These are phyloP conservation scores for Miltochrista miniata DNA, from an alignment of 2,888 invertebrate species.

Conservation along the genomic window DNA sequence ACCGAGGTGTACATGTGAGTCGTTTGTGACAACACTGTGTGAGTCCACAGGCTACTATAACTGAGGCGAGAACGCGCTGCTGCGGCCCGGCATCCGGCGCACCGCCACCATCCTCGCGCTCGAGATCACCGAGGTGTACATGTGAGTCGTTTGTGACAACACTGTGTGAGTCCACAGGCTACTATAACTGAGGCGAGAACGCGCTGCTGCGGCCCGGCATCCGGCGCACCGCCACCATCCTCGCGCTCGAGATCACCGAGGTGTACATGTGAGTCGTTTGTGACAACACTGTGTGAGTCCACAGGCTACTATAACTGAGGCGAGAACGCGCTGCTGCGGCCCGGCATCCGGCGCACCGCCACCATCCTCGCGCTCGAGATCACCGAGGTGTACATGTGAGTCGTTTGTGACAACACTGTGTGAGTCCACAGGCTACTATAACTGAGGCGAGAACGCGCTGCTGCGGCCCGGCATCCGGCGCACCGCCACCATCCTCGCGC, in stretches of 20 bases:
- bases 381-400: no score
- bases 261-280: no score
- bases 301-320: no score
- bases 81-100: constrained; percentile 67
- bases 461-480: constrained; percentile 73
- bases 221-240: constrained; percentile 74
- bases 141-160: constrained; percentile 48
- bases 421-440: no score
- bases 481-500: constrained; percentile 80
- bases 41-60: no score
- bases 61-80: not conserved
- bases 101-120: constrained; percentile 75
- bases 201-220: constrained; percentile 57
- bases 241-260: constrained; percentile 67
- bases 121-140: no score
- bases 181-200: no score
- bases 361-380: constrained; percentile 65
- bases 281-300: not conserved
- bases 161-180: no score
- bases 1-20: constrained; percentile 80
- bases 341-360: constrained; percentile 72
- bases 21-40: not conserved
- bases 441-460: constrained; percentile 84
- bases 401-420: no score
- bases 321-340: constrained; percentile 23